Conservation (phyloP, 2,113 vertebrate species). For the Malurus cyaneus region DNA sequence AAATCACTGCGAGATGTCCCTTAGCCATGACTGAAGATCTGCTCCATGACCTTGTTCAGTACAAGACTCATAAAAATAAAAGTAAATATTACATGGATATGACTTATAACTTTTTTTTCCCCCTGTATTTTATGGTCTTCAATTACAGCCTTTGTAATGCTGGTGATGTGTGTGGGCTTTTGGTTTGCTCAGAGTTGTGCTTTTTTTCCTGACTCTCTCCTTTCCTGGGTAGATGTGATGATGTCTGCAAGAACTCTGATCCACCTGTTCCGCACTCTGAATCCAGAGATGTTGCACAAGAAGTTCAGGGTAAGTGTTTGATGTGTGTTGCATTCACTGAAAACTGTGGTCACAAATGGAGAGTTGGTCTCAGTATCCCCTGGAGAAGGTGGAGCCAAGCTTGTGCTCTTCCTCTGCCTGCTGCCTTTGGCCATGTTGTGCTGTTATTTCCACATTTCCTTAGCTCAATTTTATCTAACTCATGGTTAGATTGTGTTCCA, state of each 20-base stretch:
- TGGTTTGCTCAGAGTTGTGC: neutral
- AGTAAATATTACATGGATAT: conserved; percentile 69
- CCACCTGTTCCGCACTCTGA: conserved; percentile 91
- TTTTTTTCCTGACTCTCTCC: neutral
- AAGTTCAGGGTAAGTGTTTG: conserved; percentile 84
- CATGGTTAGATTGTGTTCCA: fast-evolving
- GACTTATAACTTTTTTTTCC: fast-evolving
- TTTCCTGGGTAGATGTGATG: conserved; percentile 84
- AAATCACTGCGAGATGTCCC: conserved; percentile 88
- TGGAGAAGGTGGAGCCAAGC: neutral
- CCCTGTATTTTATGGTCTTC: neutral
- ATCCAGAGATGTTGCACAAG: conserved; percentile 92
- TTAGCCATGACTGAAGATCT: conserved; percentile 91
- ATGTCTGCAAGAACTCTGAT: conserved; percentile 93
- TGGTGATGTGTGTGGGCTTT: neutral
- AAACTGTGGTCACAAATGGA: neutral
- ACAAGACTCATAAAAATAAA: conserved; percentile 95
- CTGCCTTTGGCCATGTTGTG: neutral
- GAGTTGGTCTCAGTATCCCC: neutral
- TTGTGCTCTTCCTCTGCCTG: neutral
- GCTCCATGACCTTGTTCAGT: conserved; percentile 90
- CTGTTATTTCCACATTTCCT: neutral
- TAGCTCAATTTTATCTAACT: neutral
- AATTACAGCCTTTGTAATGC: neutral
- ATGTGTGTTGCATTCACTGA: neutral